Conservation (phyloP, 2,113 vertebrate genomes). For the Erinaceus europaeus region DNA sequence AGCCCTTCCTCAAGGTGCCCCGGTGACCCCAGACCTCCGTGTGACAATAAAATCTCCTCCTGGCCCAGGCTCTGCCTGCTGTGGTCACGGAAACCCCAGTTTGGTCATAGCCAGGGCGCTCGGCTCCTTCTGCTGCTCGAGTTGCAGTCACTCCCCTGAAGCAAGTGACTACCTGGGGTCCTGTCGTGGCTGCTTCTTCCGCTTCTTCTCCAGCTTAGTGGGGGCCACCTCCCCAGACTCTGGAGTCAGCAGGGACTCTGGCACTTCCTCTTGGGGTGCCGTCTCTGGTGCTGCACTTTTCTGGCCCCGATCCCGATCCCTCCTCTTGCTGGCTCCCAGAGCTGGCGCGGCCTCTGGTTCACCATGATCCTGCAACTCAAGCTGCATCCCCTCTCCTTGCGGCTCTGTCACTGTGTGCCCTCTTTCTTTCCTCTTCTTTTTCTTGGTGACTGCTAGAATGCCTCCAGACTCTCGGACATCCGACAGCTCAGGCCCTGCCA, state of each 20-base stretch:
- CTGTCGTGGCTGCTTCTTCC: background rate
- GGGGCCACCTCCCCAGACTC: background rate
- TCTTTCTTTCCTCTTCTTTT: constrained; percentile 17
- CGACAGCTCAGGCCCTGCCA: background rate
- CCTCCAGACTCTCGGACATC: background rate
- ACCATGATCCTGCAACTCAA: background rate
- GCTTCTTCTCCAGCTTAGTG: background rate
- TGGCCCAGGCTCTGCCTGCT: background rate
- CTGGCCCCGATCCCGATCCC: background rate
- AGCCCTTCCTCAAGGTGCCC: constrained; percentile 77
- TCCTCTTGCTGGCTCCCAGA: constrained; percentile 13
- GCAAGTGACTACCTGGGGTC: background rate
- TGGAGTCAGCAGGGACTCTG: fast-evolving
- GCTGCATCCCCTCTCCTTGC: background rate
- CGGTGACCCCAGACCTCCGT: background rate
- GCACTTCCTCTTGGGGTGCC: background rate
- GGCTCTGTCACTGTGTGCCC: background rate
- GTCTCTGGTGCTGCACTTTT: background rate
- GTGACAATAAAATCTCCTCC: constrained; percentile 57
- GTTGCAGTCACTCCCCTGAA: fast-evolving
- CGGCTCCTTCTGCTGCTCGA: background rate
- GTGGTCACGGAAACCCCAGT: background rate
- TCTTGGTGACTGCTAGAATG: background rate
- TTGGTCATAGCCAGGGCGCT: fast-evolving
- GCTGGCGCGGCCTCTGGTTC: background rate